Percentiles rank a stretch among this genome's conserved stretches.
Conservation (phyloP, 2,113 vertebrate species). For the Scomber colias region DNA sequence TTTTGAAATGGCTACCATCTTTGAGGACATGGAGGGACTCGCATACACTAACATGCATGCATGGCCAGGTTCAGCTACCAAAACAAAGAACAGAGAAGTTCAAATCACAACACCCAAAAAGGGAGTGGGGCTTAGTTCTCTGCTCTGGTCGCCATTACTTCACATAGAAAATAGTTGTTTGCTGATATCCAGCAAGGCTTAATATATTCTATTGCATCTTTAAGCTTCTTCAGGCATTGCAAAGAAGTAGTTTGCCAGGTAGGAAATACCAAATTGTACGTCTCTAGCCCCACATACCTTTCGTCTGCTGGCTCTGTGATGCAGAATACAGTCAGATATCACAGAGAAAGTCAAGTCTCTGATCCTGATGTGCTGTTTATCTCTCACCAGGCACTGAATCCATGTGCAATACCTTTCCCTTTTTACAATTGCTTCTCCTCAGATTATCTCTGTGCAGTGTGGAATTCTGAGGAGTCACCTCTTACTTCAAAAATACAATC, state of each 20-base stretch:
- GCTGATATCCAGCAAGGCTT: too few species aligned
- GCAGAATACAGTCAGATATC: not conserved
- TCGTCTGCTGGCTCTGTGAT: not conserved
- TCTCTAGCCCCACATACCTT: too few species aligned
- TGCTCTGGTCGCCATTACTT: too few species aligned
- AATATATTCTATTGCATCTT: not conserved
- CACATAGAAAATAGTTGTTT: too few species aligned
- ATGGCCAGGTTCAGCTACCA: too few species aligned
- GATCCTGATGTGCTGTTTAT: slow-evolving; percentile 1
- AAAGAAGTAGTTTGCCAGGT: not conserved
- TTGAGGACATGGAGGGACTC: too few species aligned
- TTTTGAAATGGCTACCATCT: too few species aligned
- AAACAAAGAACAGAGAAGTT: too few species aligned
- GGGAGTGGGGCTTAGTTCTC: too few species aligned
- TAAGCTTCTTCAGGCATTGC: not conserved
- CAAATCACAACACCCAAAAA: too few species aligned
- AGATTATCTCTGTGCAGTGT: not conserved
- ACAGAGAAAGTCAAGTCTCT: not conserved
- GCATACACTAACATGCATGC: too few species aligned
- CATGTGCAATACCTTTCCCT: not conserved
- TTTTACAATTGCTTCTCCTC: not conserved
- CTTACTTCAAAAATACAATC: not conserved
- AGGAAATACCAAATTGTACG: not conserved
- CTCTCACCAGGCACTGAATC: not conserved
- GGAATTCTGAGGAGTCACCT: not conserved